These are phyloP conservation scores for Lamellibrachia luymesi DNA, from an alignment of 1,140 invertebrate species.

Conservation along the genomic window DNA sequence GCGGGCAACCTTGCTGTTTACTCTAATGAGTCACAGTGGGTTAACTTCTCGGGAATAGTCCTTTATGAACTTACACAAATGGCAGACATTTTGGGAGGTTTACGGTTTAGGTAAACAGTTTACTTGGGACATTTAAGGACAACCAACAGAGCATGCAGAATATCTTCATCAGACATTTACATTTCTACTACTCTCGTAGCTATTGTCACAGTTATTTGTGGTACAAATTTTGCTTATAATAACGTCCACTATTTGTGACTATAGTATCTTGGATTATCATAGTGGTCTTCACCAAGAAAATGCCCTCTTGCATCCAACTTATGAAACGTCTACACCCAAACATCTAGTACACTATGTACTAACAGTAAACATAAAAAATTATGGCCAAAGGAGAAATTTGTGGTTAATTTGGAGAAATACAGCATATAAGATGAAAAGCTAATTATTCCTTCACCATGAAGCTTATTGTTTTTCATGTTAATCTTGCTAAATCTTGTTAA, in stretches of 20 bases:
- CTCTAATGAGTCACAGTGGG: neutral
- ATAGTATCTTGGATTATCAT: too few relatives aligned
- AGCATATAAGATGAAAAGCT: too few relatives aligned
- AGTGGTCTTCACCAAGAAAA: neutral
- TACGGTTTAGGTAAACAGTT: slow-evolving; percentile 1
- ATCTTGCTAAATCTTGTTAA: too few relatives aligned
- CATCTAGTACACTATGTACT: neutral
- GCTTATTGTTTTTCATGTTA: too few relatives aligned
- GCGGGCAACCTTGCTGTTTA: neutral
- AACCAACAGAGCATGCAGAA: neutral
- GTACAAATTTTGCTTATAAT: neutral
- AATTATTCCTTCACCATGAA: too few relatives aligned
- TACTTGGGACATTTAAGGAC: neutral
- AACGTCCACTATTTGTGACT: neutral
- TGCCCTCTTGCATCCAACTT: neutral
- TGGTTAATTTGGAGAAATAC: too few relatives aligned
- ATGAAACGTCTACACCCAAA: neutral
- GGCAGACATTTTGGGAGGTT: neutral
- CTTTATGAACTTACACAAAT: neutral
- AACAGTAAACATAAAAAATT: neutral
- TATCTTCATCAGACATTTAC: neutral
- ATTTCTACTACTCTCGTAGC: neutral
- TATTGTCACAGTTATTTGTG: neutral
- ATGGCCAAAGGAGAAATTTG: too few relatives aligned
- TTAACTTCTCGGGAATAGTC: neutral